Conservation (phyloP, 2,797 vertebrate genomes). For the Lophura swinhoii region DNA sequence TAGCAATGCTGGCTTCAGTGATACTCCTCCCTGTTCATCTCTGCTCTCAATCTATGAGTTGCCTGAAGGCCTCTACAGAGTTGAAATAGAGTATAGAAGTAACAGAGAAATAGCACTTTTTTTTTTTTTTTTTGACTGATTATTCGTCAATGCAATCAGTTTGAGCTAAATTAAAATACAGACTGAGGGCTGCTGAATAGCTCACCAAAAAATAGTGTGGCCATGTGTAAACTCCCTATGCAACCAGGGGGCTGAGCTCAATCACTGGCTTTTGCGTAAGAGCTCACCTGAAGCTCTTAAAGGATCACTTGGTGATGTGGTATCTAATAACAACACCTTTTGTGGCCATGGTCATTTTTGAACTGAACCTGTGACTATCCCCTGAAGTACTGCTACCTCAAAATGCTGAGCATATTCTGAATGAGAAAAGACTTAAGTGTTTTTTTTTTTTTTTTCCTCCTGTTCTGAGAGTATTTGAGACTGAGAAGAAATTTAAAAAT, state of each 20-base stretch:
- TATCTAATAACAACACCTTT: neutral
- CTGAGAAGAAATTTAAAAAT: neutral
- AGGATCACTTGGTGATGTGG: neutral
- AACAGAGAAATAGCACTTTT: neutral
- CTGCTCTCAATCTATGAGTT: neutral
- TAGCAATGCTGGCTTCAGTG: neutral
- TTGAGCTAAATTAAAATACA: neutral
- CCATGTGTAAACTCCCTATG: rapidly evolving
- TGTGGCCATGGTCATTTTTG: neutral
- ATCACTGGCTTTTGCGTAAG: neutral
- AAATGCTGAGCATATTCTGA: neutral
- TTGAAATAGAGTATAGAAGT: neutral
- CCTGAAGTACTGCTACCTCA: neutral
- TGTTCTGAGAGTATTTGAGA: neutral
- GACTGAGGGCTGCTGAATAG: neutral
- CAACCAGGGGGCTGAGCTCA: neutral
- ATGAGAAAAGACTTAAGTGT: neutral
- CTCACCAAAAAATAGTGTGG: neutral
- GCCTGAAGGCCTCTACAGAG: neutral
- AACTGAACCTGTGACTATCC: neutral
- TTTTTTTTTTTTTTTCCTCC: neutral
- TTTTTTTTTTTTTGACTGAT: neutral
- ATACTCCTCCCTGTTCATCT: neutral
- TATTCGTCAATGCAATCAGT: neutral
- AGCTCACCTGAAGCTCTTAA: neutral